phyloP scores from a whole-genome alignment of 35 echinoderm and acorn worm species.

The Lytechinus pictus region DNA sequence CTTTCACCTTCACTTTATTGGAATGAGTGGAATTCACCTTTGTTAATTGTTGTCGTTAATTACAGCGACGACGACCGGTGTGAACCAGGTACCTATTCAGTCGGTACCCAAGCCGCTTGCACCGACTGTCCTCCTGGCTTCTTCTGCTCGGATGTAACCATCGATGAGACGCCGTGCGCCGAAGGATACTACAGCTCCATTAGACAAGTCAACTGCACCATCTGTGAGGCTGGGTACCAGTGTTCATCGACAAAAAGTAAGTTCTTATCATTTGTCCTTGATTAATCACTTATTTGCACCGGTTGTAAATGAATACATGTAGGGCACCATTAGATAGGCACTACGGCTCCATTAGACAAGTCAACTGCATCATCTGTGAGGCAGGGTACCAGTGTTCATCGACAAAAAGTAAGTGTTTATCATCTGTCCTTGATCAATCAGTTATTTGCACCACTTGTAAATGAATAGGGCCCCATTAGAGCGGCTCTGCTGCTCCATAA shows the following conservation, averaged over 20 bases:
- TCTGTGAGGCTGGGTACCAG: slow-evolving; percentile 90
- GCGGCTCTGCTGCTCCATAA: too few species aligned
- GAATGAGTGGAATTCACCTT: not conserved
- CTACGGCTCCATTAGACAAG: too few species aligned
- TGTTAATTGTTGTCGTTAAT: not conserved
- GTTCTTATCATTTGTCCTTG: too few species aligned
- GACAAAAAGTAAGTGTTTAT: too few species aligned
- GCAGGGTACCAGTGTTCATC: too few species aligned
- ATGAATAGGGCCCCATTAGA: too few species aligned
- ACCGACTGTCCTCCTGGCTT: slow-evolving; percentile 83
- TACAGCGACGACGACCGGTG: slow-evolving; percentile 54
- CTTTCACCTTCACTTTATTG: not conserved
- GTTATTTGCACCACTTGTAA: too few species aligned
- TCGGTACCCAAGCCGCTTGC: slow-evolving; percentile 75
- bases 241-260: slow-evolving; percentile 21
- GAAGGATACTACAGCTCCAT: slow-evolving; percentile 82
- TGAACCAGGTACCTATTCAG: slow-evolving; percentile 77
- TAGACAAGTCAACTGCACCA: slow-evolving; percentile 72
- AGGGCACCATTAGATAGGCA: too few species aligned
- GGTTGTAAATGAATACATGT: too few species aligned
- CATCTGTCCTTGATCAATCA: too few species aligned
- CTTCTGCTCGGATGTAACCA: slow-evolving; percentile 82
- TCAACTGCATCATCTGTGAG: too few species aligned
- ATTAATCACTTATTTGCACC: too few species aligned
- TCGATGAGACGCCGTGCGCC: slow-evolving; percentile 61